Conservation (phyloP, 2,113 vertebrate species). For the Calyptommatus sinebrachiatus region DNA sequence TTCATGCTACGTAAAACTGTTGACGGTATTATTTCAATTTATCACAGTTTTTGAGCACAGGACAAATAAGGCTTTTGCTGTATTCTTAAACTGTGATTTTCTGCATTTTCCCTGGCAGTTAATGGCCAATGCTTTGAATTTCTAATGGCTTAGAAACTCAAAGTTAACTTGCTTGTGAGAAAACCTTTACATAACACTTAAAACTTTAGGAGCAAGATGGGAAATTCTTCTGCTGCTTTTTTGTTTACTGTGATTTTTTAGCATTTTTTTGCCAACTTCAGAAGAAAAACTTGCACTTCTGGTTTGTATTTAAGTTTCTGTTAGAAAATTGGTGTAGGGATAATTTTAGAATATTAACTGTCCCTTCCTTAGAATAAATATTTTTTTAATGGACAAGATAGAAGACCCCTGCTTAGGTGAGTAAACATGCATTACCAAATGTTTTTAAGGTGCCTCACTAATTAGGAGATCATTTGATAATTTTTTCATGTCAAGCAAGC, state of each 20-base stretch:
- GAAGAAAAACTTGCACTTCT: neutral
- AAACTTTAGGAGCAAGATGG: neutral
- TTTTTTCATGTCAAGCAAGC: too few relatives aligned
- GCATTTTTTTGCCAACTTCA: neutral
- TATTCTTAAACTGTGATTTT: neutral
- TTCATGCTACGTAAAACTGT: neutral
- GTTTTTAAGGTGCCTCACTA: neutral
- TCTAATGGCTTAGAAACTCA: neutral
- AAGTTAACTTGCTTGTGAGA: neutral
- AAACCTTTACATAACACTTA: neutral
- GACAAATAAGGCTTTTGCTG: neutral
- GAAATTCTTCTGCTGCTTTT: neutral
- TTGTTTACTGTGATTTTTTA: neutral
- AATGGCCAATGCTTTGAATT: neutral
- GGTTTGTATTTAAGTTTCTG: neutral
- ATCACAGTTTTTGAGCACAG: neutral
- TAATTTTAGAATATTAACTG: neutral
- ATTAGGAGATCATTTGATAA: neutral
- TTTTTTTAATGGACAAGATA: neutral
- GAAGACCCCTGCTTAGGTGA: neutral
- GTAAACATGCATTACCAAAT: neutral
- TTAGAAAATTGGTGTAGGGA: neutral
- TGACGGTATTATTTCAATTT: conserved; percentile 13
- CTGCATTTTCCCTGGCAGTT: neutral
- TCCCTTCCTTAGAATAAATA: neutral